Percentiles rank a stretch among this genome's conserved stretches.
phyloP scores from a whole-genome alignment of 2,113 vertebrate genomes.

The Manacus vitellinus region DNA sequence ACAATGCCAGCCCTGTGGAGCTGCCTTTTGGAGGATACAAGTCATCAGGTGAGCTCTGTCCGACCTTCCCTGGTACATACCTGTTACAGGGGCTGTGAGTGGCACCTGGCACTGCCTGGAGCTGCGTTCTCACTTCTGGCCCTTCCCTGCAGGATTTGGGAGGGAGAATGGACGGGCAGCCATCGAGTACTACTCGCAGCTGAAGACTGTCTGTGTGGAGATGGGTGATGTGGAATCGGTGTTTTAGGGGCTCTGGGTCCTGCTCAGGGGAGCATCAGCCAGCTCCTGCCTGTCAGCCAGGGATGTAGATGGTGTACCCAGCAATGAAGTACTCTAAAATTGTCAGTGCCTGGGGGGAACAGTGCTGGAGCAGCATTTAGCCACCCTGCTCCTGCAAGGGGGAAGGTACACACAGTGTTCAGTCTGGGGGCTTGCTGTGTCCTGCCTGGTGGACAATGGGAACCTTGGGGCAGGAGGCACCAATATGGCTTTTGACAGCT shows the following conservation, averaged over 20 bases:
- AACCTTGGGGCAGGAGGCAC: not conserved
- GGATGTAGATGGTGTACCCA: not conserved
- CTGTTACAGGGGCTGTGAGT: not conserved
- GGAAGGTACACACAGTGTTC: not conserved
- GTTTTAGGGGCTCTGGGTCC: constrained; percentile 73
- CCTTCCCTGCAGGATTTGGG: constrained; percentile 84
- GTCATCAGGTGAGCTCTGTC: constrained; percentile 84
- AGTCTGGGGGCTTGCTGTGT: not conserved
- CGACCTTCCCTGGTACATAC: not conserved
- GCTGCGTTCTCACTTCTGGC: not conserved
- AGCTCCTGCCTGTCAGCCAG: not conserved
- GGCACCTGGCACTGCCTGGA: not conserved
- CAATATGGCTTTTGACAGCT: not conserved
- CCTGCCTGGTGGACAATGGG: not conserved
- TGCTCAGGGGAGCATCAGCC: not conserved
- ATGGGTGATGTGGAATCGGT: constrained; percentile 88
- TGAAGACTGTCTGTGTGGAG: constrained; percentile 94
- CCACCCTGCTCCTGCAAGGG: not conserved
- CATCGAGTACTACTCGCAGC: constrained; percentile 90
- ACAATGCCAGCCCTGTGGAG: constrained; percentile 87
- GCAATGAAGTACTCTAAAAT: not conserved
- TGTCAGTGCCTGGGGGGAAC: not conserved
- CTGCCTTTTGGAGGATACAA: constrained; percentile 96
- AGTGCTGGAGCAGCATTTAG: not conserved
- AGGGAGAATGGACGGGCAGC: constrained; percentile 92